A percentile compares a stretch with the other conserved stretches of the same genome.
phyloP scores from a whole-genome alignment of 2,797 vertebrate genomes.

The Mormyrus proboscirostris region DNA sequence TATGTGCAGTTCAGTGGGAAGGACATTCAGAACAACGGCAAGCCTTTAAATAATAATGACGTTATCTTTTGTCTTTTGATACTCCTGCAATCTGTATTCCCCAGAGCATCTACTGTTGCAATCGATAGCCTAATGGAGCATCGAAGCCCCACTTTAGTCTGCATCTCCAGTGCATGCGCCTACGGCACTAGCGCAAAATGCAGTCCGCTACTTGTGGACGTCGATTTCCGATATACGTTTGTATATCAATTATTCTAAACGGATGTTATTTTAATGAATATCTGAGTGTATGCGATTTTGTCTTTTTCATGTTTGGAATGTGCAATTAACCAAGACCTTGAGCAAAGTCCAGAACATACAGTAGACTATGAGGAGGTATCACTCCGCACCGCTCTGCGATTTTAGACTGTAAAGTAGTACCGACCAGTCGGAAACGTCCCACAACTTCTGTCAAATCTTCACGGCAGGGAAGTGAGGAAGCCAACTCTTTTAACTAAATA shows the following conservation, averaged over 20 bases:
- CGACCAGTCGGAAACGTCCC: slow-evolving; percentile 14
- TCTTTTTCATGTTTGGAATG: background rate
- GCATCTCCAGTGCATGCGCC: background rate
- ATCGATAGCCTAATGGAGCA: slow-evolving; percentile 44
- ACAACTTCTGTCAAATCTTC: background rate
- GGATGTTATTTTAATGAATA: background rate
- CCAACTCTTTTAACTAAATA: background rate
- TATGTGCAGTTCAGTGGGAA: background rate
- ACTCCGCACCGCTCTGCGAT: background rate
- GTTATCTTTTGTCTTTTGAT: slow-evolving; percentile 4
- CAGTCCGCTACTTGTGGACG: background rate
- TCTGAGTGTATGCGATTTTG: background rate
- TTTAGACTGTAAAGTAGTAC: slow-evolving; percentile 18
- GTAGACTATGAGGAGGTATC: background rate
- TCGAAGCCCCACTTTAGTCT: background rate
- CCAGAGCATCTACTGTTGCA: slow-evolving; percentile 36
- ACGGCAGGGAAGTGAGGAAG: background rate
- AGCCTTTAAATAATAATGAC: slow-evolving; percentile 15
- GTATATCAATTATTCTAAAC: background rate
- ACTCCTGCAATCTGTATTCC: slow-evolving; percentile 16
- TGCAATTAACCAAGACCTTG: background rate
- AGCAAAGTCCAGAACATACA: background rate
- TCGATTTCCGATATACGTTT: background rate
- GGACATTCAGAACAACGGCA: background rate
- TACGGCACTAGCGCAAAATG: background rate